Percentiles rank a stretch among this genome's conserved stretches.
These are phyloP conservation scores for Orbicella faveolata DNA, from an alignment of 64 coral and sea anemone species.

Conservation along the genomic window DNA sequence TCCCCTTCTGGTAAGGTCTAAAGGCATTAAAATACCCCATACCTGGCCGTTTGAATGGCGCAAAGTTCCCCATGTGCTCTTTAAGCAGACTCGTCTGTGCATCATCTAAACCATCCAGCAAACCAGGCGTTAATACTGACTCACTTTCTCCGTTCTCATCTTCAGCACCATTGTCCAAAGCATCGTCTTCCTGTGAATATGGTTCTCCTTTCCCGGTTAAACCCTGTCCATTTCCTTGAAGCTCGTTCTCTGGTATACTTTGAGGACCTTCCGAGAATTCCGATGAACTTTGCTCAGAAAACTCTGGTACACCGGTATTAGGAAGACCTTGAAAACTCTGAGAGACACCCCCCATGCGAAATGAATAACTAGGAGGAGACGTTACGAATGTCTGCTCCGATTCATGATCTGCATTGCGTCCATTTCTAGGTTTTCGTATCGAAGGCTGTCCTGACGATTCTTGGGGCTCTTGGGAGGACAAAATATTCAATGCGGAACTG, in stretches of 20 bases:
- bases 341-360: not conserved
- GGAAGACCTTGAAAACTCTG: not conserved
- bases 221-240: not conserved
- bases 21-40: not conserved
- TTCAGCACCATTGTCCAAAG: too few relatives aligned
- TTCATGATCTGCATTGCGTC: not conserved
- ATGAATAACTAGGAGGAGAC: not conserved
- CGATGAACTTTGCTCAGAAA: not conserved
- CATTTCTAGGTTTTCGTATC: too few relatives aligned
- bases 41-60: not conserved
- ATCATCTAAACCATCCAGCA: not conserved
- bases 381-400: not conserved
- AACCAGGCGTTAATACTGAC: not conserved
- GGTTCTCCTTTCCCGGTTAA: not conserved
- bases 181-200: not conserved
- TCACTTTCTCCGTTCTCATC: not conserved
- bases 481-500: not conserved
- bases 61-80: not conserved
- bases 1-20: not conserved
- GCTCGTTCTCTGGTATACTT: not conserved
- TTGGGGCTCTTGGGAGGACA: not conserved
- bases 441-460: not conserved
- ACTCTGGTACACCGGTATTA: not conserved
- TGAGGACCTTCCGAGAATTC: not conserved
- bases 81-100: not conserved